Evolutionary conservation across 2,113 vertebrate genomes (phyloP).

Genomic region (Crocuta crocuta): DNA sequence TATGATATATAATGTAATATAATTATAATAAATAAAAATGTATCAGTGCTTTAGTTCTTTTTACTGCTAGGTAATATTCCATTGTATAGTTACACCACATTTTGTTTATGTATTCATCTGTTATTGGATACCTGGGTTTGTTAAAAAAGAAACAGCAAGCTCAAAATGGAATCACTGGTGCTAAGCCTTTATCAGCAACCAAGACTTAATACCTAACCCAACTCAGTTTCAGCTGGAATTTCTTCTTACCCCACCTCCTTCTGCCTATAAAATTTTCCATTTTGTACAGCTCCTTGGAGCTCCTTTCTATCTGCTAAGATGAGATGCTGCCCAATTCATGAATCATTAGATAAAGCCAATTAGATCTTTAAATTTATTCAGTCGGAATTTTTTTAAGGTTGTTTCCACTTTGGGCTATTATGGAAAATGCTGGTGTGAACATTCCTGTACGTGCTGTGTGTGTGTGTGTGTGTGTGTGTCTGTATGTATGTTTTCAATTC

Average conservation of each 20-base stretch:
- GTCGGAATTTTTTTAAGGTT: neutral
- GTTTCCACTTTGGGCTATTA: neutral
- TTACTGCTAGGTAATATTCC: neutral
- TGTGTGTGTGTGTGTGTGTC: neutral
- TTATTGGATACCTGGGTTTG: neutral
- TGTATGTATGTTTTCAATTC: neutral
- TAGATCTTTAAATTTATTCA: neutral
- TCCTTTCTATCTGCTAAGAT: neutral
- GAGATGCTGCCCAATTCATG: neutral
- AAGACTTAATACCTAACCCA: neutral
- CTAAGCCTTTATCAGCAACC: neutral
- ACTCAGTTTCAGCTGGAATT: neutral
- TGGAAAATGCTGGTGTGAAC: neutral
- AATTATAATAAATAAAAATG: constrained; percentile 33
- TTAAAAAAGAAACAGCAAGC: neutral
- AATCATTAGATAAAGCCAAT: neutral
- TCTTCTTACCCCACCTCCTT: neutral
- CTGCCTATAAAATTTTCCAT: neutral
- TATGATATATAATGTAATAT: neutral
- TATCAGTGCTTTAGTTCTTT: neutral
- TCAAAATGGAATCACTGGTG: neutral
- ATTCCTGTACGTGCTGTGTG: neutral
- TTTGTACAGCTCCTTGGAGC: neutral
- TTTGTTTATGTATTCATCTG: neutral
- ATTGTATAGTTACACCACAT: neutral